Percentiles rank a stretch among this genome's conserved stretches.
These are phyloP conservation scores for Bombus waltoni DNA, from an alignment of 1,140 invertebrate species.

Conservation along the genomic window DNA sequence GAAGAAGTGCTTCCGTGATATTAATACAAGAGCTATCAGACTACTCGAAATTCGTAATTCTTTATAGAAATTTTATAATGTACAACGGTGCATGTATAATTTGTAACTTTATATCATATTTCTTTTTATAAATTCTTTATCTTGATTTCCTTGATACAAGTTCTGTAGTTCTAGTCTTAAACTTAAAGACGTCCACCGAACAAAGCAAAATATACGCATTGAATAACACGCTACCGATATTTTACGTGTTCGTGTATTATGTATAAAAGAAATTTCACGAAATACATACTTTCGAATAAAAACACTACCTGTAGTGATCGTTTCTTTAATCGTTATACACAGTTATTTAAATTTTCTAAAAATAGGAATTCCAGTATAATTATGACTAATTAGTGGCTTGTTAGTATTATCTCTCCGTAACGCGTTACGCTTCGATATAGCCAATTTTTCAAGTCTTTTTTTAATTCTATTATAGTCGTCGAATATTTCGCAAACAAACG, in stretches of 20 bases:
- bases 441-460: neutral
- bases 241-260: too few species aligned
- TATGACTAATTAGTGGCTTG: neutral
- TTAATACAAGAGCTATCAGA: too few species aligned
- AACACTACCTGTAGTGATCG: neutral
- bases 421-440: neutral
- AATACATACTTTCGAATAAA: neutral
- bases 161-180: neutral
- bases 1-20: neutral
- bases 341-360: neutral
- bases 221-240: too few species aligned
- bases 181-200: neutral
- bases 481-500: neutral
- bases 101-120: too few species aligned
- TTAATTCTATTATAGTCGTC: neutral
- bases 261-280: too few species aligned
- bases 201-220: neutral
- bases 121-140: neutral
- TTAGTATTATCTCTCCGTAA: too few species aligned
- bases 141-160: neutral
- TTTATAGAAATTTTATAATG: too few species aligned
- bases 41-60: neutral
- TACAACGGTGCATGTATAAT: too few species aligned
- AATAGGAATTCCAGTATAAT: slow-evolving; percentile 14
- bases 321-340: too few species aligned